Evolutionary conservation across 2,888 invertebrate species (phyloP).

Genomic region (Cephus nigrinus): DNA sequence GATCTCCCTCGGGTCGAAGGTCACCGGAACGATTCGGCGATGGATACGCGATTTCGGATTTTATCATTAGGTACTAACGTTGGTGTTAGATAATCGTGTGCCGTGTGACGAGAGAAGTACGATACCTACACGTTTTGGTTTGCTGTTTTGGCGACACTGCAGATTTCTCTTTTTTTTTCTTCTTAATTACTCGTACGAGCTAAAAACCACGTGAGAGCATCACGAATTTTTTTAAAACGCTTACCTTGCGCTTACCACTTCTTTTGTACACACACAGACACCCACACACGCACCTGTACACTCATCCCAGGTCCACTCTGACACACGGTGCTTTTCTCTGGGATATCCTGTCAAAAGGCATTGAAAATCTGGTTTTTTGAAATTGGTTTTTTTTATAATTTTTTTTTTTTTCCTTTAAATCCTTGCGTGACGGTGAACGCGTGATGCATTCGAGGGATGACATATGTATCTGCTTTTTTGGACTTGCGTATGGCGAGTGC

Average conservation of each 20-base stretch:
- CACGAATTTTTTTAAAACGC: neutral
- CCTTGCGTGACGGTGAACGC: too few species aligned
- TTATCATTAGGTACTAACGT: conserved; percentile 61
- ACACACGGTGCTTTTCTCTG: too few species aligned
- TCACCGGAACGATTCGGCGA: neutral
- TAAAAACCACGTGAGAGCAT: conserved; percentile 33
- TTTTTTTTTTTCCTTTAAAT: too few species aligned
- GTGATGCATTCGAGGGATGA: too few species aligned
- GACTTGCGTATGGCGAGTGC: too few species aligned
- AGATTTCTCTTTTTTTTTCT: conserved; percentile 42
- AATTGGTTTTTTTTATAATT: too few species aligned
- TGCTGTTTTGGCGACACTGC: conserved; percentile 55
- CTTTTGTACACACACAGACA: neutral
- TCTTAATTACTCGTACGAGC: conserved; percentile 5
- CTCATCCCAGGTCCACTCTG: too few species aligned
- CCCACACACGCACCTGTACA: too few species aligned
- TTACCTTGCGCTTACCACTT: conserved; percentile 5
- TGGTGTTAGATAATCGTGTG: conserved; percentile 66
- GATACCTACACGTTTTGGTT: conserved; percentile 63
- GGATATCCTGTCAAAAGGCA: too few species aligned
- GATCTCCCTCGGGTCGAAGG: neutral
- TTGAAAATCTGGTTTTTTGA: too few species aligned
- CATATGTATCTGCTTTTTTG: too few species aligned
- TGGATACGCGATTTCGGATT: too few species aligned
- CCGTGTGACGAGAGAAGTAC: conserved; percentile 62